A percentile compares a stretch with the other conserved stretches of the same genome.
Evolutionary conservation across 2,888 invertebrate genomes (phyloP).

Genomic region (Pyrocoelia pectoralis): DNA sequence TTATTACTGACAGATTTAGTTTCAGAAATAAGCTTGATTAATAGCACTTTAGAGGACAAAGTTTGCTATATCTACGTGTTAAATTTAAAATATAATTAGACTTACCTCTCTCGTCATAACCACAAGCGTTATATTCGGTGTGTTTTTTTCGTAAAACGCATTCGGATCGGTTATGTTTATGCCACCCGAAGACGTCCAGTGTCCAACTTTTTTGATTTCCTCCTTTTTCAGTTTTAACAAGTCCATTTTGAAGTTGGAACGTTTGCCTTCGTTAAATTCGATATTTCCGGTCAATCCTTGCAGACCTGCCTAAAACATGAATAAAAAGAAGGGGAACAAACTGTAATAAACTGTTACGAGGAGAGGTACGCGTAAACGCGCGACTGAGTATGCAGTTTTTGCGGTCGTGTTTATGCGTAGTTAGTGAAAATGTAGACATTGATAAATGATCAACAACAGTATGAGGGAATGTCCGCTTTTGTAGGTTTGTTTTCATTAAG

Average conservation of each 20-base stretch:
- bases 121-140: constrained; percentile 85
- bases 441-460: not conserved
- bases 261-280: constrained; percentile 84
- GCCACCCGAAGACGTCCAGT: constrained; percentile 79
- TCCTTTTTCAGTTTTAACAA: constrained; percentile 82
- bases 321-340: not conserved
- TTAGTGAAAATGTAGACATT: not conserved
- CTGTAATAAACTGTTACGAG: not conserved
- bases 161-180: constrained; percentile 85
- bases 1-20: constrained; percentile 33
- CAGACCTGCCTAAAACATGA: constrained; percentile 72
- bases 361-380: not conserved
- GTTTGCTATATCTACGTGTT: not conserved
- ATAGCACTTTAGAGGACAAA: constrained; percentile 17
- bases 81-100: constrained; percentile 15
- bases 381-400: not conserved
- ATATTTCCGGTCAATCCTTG: constrained; percentile 89
- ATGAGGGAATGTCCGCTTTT: not conserved
- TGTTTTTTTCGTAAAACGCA: constrained; percentile 83
- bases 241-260: constrained; percentile 86
- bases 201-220: constrained; percentile 80
- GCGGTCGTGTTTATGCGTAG: not conserved
- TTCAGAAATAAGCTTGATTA: constrained; percentile 31
- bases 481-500: not conserved
- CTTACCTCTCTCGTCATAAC: constrained; percentile 90